phyloP scores from a whole-genome alignment of 2,797 vertebrate species.

The Oreochromis grahami region DNA sequence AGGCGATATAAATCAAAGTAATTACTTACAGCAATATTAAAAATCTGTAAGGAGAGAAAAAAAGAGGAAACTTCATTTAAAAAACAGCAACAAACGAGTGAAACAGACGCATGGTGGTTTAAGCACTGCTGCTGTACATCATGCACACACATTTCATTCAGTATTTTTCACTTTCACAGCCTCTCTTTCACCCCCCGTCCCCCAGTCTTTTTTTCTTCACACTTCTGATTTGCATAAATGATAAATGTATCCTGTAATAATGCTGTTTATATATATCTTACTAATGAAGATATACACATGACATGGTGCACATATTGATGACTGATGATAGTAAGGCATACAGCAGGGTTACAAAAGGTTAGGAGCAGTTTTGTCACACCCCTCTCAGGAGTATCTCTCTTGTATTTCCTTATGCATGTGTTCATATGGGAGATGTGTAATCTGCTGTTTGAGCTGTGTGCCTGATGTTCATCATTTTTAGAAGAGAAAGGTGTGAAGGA shows the following conservation, averaged over 20 bases:
- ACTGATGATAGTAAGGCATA: background rate
- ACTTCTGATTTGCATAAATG: slow-evolving; percentile 17
- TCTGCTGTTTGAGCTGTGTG: background rate
- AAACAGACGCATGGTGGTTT: background rate
- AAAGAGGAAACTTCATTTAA: background rate
- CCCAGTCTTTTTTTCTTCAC: background rate
- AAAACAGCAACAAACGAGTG: accelerated
- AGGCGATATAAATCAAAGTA: background rate
- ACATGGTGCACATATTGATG: background rate
- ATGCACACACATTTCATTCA: background rate
- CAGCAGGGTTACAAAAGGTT: background rate
- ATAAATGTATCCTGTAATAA: slow-evolving; percentile 2
- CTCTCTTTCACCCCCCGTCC: background rate
- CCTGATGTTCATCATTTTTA: background rate
- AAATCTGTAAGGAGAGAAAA: background rate
- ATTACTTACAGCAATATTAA: background rate
- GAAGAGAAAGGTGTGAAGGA: slow-evolving; percentile 4
- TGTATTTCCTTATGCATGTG: background rate
- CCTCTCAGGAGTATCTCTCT: background rate
- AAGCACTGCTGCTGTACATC: background rate
- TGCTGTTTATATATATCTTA: background rate
- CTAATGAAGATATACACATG: background rate
- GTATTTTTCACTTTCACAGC: background rate
- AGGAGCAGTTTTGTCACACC: background rate
- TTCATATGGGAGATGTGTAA: background rate